Percentiles rank a stretch among this genome's conserved stretches.
Conservation (phyloP, 2,113 vertebrate species). For the Dicrurus megarhynchus region DNA sequence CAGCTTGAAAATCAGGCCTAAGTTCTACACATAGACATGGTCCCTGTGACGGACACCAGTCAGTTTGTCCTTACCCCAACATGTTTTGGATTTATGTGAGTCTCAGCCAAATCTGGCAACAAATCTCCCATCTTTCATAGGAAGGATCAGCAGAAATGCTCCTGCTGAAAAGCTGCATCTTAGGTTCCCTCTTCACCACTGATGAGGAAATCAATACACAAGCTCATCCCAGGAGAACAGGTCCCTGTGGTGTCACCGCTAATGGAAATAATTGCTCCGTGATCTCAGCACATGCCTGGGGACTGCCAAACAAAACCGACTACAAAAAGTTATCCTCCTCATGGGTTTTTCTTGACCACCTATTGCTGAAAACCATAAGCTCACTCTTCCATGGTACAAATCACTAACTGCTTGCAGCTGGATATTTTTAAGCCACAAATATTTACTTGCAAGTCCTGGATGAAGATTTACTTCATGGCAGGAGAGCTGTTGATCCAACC, state of each 20-base stretch:
- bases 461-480: background rate
- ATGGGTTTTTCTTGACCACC: background rate
- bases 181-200: background rate
- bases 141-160: background rate
- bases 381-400: background rate
- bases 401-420: background rate
- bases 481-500: background rate
- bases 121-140: background rate
- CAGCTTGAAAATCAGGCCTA: slow-evolving; percentile 18
- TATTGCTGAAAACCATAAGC: background rate
- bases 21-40: background rate
- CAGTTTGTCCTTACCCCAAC: background rate
- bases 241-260: background rate
- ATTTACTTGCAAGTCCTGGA: background rate
- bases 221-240: background rate
- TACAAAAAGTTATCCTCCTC: background rate
- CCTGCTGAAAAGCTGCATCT: background rate
- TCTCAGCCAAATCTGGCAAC: background rate
- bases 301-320: background rate
- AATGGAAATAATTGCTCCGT: background rate
- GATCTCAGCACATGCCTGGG: background rate
- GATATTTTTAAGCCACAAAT: background rate
- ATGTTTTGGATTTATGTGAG: accelerated
- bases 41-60: background rate
- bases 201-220: background rate